These are phyloP conservation scores for Macrosiphum euphorbiae DNA, from an alignment of 2,888 invertebrate genomes.

Conservation along the genomic window DNA sequence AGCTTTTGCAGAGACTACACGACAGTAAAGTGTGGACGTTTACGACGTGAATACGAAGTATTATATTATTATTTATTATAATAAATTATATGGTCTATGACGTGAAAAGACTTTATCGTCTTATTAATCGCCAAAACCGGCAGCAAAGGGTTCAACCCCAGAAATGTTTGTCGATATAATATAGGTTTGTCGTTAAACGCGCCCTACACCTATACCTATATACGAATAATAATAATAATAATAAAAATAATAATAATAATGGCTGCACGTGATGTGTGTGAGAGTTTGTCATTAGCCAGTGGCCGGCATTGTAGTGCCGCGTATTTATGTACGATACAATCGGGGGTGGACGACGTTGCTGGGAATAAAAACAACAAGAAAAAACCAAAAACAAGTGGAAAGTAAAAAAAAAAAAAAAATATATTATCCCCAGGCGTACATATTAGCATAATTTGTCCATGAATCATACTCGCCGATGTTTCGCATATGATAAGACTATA, in stretches of 20 bases:
- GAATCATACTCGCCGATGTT: conserved; percentile 63
- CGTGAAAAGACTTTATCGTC: conserved; percentile 29
- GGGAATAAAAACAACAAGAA: conserved; percentile 36
- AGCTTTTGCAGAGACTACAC: neutral
- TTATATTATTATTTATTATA: neutral
- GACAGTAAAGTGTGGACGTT: neutral
- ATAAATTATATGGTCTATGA: neutral
- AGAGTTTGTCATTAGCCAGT: conserved; percentile 61
- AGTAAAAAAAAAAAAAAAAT: neutral
- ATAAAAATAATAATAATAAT: conserved; percentile 9
- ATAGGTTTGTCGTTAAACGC: conserved; percentile 52
- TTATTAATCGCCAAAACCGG: neutral
- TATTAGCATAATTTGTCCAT: conserved; percentile 61
- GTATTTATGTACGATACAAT: conserved; percentile 45
- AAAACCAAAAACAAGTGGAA: conserved; percentile 23
- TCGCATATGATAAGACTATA: conserved; percentile 61
- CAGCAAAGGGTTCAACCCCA: neutral
- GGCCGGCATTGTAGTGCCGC: neutral
- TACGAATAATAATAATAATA: neutral
- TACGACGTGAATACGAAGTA: neutral
- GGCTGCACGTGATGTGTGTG: conserved; percentile 38
- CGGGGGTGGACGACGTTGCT: conserved; percentile 46
- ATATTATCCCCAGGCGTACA: conserved; percentile 30
- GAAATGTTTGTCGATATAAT: conserved; percentile 33
- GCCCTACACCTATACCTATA: neutral